Evolutionary conservation across 2,113 vertebrate species (phyloP).

Genomic region (Tiliqua scincoides): DNA sequence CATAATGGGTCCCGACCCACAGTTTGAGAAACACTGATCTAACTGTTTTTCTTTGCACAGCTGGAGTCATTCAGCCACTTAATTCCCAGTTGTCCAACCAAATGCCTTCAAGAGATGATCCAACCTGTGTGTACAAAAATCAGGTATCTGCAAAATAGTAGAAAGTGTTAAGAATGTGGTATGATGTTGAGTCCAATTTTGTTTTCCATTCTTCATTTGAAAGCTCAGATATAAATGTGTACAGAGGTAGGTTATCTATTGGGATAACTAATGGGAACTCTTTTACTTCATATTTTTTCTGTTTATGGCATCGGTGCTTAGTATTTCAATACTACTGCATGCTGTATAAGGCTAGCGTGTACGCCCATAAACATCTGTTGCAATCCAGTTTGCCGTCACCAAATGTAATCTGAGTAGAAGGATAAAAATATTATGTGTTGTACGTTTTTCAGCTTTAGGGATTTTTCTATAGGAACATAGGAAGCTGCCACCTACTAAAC

Average conservation of each 20-base stretch:
- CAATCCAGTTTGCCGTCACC: background rate
- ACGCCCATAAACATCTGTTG: background rate
- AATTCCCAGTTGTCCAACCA: conserved; percentile 77
- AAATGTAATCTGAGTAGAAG: background rate
- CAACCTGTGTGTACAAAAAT: conserved; percentile 39
- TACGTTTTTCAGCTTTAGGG: too few species aligned
- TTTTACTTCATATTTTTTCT: background rate
- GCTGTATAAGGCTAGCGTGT: background rate
- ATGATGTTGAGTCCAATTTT: background rate
- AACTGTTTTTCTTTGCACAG: conserved; percentile 33
- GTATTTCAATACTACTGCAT: background rate
- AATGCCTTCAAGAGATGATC: conserved; percentile 46
- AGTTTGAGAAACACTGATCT: too few species aligned
- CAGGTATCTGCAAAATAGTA: conserved; percentile 56
- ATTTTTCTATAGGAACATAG: too few species aligned
- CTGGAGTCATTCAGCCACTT: conserved; percentile 65
- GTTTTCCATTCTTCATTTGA: background rate
- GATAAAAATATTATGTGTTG: background rate
- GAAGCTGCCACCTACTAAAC: too few species aligned
- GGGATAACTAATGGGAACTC: background rate
- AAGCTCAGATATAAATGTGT: background rate
- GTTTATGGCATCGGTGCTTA: background rate
- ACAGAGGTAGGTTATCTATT: background rate
- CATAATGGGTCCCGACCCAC: too few species aligned
- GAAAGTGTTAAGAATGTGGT: background rate